phyloP scores from a whole-genome alignment of 2,113 vertebrate species.

The Rhombomys opimus region DNA sequence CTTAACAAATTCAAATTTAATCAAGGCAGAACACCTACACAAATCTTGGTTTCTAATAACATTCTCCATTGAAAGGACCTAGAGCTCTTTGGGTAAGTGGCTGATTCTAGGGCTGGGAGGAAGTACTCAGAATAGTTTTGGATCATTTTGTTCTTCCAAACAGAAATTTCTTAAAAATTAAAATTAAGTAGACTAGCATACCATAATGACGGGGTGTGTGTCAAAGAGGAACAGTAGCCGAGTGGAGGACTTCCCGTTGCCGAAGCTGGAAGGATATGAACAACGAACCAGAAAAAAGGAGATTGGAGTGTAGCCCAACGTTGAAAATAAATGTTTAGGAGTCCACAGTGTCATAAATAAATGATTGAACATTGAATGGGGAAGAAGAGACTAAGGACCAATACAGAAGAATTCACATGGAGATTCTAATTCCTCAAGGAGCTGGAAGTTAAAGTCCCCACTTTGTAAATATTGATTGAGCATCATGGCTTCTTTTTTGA shows the following conservation, averaged over 20 bases:
- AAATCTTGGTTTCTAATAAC: slow-evolving; percentile 38
- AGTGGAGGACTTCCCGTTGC: not conserved
- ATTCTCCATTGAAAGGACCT: not conserved
- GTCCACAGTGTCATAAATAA: not conserved
- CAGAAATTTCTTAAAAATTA: not conserved
- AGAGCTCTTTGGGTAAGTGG: not conserved
- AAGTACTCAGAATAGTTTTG: not conserved
- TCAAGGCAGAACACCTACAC: not conserved
- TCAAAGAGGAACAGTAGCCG: not conserved
- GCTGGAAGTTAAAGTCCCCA: not conserved
- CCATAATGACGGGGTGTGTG: not conserved
- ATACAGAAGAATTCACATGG: not conserved
- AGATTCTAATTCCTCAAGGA: not conserved
- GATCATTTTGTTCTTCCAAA: not conserved
- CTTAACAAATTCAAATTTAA: slow-evolving; percentile 1
- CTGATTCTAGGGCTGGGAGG: not conserved
- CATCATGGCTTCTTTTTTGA: not conserved
- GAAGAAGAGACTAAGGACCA: not conserved
- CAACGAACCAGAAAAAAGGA: not conserved
- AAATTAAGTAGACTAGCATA: not conserved
- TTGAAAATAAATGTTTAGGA: not conserved
- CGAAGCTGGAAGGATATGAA: not conserved
- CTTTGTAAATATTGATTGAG: not conserved
- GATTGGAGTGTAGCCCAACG: not conserved
- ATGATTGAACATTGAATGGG: not conserved